phyloP scores from a whole-genome alignment of 1,140 invertebrate genomes.

The Nylanderia fulva region DNA sequence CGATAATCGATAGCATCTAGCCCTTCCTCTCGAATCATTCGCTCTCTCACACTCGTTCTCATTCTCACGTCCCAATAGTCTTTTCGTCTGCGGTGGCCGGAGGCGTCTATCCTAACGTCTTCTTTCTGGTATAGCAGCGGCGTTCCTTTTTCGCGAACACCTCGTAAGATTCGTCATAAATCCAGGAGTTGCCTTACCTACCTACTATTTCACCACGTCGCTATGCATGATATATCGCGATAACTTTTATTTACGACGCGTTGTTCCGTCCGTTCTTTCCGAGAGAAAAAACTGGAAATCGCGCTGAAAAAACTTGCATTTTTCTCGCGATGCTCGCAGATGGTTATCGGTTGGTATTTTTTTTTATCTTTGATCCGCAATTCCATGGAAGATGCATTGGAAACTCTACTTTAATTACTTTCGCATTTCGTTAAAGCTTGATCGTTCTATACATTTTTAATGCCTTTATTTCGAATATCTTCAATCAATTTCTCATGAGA shows the following conservation, averaged over 20 bases:
- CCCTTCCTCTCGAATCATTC: constrained; percentile 11
- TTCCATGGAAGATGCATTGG: not conserved
- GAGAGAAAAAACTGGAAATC: not conserved
- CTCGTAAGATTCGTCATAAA: constrained; percentile 65
- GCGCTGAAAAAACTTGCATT: not conserved
- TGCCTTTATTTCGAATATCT: not conserved
- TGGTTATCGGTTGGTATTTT: not conserved
- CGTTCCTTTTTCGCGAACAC: constrained; percentile 50
- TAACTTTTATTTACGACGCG: constrained; percentile 64
- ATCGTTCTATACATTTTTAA: not conserved
- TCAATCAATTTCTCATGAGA: not conserved
- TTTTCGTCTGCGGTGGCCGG: not conserved
- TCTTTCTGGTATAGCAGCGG: not conserved
- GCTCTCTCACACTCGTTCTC: not conserved
- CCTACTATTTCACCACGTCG: not conserved
- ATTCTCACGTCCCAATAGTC: constrained; percentile 3
- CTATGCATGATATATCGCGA: constrained; percentile 43
- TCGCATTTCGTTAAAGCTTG: not conserved
- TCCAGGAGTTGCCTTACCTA: constrained; percentile 34
- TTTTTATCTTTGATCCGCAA: not conserved
- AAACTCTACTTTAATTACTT: constrained; percentile 10
- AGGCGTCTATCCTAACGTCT: constrained; percentile 11
- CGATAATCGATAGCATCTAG: constrained; percentile 73
- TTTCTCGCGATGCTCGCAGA: constrained; percentile 6
- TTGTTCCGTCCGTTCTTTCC: not conserved